Percentiles rank a stretch among this genome's conserved stretches.
Evolutionary conservation across 2,797 vertebrate genomes (phyloP).

Genomic region (Molossus molossus): DNA sequence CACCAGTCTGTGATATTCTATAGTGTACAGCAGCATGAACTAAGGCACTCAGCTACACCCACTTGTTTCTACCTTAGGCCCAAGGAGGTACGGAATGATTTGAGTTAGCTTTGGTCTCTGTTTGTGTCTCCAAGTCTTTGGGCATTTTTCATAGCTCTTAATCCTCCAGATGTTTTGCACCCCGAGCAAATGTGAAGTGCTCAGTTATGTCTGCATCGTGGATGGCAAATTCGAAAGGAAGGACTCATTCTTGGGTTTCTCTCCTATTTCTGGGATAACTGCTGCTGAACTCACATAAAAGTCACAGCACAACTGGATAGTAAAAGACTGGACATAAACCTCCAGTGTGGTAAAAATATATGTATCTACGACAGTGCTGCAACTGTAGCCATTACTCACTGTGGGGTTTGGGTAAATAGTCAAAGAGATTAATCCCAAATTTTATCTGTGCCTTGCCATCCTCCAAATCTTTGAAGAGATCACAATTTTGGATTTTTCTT

Average conservation of each 20-base stretch:
- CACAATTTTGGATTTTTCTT: constrained; percentile 21
- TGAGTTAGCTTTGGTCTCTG: background rate
- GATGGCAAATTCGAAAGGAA: background rate
- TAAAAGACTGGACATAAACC: background rate
- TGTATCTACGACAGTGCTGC: background rate
- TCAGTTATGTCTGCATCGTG: background rate
- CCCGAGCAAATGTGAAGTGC: background rate
- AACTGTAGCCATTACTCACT: background rate
- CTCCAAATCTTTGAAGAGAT: constrained; percentile 31
- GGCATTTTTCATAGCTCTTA: background rate
- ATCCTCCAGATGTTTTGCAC: background rate
- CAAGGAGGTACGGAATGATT: background rate
- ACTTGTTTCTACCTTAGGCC: background rate
- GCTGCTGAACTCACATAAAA: background rate
- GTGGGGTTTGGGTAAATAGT: background rate
- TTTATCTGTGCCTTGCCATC: constrained; percentile 11
- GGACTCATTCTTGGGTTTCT: background rate
- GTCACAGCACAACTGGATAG: background rate
- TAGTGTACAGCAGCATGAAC: background rate
- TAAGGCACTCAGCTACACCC: background rate
- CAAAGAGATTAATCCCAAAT: constrained; percentile 16
- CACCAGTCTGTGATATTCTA: background rate
- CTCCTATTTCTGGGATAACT: background rate
- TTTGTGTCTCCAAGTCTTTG: background rate
- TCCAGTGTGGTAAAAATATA: background rate